A percentile compares a stretch with the other conserved stretches of the same genome.
These are phyloP conservation scores for Hermaeophaga mercurialis DNA, from an alignment of 2,888 invertebrate species.

Conservation along the genomic window DNA sequence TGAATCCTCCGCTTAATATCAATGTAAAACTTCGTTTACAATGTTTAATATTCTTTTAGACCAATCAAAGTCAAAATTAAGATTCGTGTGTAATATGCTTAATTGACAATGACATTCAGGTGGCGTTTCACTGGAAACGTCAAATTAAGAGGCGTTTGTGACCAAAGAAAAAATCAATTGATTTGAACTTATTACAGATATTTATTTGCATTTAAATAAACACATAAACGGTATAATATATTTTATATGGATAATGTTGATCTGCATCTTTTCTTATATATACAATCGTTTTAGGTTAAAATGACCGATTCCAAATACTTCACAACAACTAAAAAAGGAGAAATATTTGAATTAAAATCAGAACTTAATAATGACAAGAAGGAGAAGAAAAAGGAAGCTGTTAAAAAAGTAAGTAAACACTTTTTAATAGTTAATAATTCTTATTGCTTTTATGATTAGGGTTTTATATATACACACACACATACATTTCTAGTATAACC, in stretches of 20 bases:
- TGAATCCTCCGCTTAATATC: no score
- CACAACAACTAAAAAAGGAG: constrained; percentile 99
- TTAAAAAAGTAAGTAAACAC: constrained; percentile 83
- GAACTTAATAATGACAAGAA: constrained; percentile 99
- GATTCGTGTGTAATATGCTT: no score
- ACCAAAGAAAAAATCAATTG: background rate
- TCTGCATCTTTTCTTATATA: no score
- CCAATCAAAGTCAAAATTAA: no score
- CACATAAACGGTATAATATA: background rate
- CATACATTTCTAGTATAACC: no score
- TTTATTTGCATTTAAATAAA: background rate
- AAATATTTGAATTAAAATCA: constrained; percentile 98
- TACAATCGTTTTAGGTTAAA: constrained; percentile 50
- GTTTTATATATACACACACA: no score
- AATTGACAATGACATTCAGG: background rate
- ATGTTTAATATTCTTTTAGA: no score
- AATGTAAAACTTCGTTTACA: no score
- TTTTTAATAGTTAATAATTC: no score
- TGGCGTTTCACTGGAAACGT: constrained; percentile 19
- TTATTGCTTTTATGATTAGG: no score
- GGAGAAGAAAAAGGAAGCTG: constrained; percentile 99
- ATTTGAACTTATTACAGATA: background rate
- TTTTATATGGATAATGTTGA: background rate
- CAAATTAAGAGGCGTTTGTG: constrained; percentile 31
- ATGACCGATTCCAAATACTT: constrained; percentile 99